Percentiles rank a stretch among this genome's conserved stretches.
Conservation (phyloP, 2,888 invertebrate genomes). For the Ennomos quercinarius region DNA sequence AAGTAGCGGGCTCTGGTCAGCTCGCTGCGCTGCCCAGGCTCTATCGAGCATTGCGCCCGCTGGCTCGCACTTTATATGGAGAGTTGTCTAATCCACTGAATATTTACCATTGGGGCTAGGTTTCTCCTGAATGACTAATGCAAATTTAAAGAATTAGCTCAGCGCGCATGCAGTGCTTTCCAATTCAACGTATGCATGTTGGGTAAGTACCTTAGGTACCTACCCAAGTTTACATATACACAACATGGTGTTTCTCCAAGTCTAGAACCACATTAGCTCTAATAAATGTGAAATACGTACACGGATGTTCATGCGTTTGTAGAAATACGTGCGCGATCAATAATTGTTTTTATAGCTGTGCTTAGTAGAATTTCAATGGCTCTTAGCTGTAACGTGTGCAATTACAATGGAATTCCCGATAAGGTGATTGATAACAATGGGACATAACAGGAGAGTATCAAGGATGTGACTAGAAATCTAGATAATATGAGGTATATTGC, state of each 20-base stretch:
- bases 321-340: conserved; percentile 10
- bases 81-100: conserved; percentile 76
- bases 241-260: conserved; percentile 25
- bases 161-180: conserved; percentile 64
- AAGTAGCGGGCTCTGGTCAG: conserved; percentile 1
- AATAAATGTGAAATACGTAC: conserved; percentile 20
- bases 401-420: conserved; percentile 12
- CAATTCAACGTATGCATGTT: conserved; percentile 48
- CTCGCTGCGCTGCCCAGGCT: conserved; percentile 10
- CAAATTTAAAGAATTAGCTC: conserved; percentile 72
- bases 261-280: conserved; percentile 16
- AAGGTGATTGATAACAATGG: conserved; percentile 12
- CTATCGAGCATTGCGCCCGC: conserved; percentile 46
- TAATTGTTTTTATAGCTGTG: conserved; percentile 13
- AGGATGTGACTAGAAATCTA: no score
- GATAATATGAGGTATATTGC: no score
- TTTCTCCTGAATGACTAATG: conserved; percentile 80
- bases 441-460: background rate
- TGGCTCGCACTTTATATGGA: conserved; percentile 78
- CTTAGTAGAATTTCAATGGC: conserved; percentile 19
- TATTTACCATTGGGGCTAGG: conserved; percentile 73
- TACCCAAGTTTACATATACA: conserved; percentile 10
- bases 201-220: conserved; percentile 11
- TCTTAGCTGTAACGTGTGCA: background rate
- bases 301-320: conserved; percentile 14